Conservation (phyloP, 2,113 vertebrate species). For the Neoarius graeffei region DNA sequence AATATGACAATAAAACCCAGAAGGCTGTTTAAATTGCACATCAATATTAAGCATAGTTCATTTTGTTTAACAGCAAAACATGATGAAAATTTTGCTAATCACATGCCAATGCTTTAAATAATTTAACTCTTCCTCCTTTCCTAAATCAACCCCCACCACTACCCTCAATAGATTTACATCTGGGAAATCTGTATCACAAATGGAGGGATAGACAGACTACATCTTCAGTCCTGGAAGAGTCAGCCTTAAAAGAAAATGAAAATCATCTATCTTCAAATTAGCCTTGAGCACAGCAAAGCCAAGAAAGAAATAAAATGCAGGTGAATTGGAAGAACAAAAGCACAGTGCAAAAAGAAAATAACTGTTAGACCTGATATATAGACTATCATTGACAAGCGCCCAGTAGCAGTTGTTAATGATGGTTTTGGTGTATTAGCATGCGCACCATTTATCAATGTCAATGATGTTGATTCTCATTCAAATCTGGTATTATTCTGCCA, state of each 20-base stretch:
- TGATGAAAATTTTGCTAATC: neutral
- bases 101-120: neutral
- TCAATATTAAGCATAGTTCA: neutral
- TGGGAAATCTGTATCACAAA: neutral
- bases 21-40: neutral
- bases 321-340: neutral
- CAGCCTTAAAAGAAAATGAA: constrained; percentile 4
- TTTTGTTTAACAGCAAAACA: neutral
- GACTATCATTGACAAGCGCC: neutral
- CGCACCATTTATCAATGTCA: neutral
- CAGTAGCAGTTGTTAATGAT: neutral
- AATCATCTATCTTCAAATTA: neutral
- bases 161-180: neutral
- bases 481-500: neutral
- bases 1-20: neutral
- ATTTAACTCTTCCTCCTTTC: too few relatives aligned
- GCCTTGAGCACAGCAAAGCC: neutral
- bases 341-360: neutral
- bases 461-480: neutral
- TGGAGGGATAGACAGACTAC: neutral
- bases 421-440: neutral
- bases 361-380: neutral
- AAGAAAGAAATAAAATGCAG: neutral
- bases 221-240: neutral
- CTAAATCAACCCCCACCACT: too few relatives aligned